Evolutionary conservation across 2,888 invertebrate species (phyloP).

Genomic region (Drosophila mettleri): DNA sequence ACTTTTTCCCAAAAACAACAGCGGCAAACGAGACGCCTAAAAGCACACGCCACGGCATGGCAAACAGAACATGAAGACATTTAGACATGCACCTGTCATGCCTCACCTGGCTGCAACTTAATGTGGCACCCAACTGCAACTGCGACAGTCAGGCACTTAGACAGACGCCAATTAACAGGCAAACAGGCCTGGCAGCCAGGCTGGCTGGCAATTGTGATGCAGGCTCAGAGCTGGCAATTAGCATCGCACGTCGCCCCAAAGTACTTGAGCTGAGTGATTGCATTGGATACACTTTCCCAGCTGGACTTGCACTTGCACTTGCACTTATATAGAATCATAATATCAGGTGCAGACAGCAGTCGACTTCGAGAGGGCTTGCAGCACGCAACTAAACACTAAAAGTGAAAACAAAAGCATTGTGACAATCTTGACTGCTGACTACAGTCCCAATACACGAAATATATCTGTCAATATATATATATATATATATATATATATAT

Average conservation of each 20-base stretch:
- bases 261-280: slow-evolving; percentile 38
- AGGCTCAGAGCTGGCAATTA: slow-evolving; percentile 50
- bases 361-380: slow-evolving; percentile 39
- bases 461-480: neutral
- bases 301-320: slow-evolving; percentile 7
- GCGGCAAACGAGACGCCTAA: neutral
- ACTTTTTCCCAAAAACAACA: slow-evolving; percentile 4
- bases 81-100: slow-evolving; percentile 11
- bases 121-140: slow-evolving; percentile 20
- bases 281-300: slow-evolving; percentile 69
- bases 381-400: slow-evolving; percentile 40
- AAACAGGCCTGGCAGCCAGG: neutral
- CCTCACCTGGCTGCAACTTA: slow-evolving; percentile 17
- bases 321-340: slow-evolving; percentile 61
- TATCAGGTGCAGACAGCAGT: slow-evolving; percentile 59
- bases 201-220: slow-evolving; percentile 32
- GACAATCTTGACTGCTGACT: slow-evolving; percentile 4
- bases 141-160: slow-evolving; percentile 5
- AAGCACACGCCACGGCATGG: neutral
- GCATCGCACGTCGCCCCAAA: slow-evolving; percentile 61
- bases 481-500: neutral
- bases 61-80: neutral
- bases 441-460: neutral
- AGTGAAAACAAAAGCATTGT: slow-evolving; percentile 53
- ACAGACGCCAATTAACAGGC: slow-evolving; percentile 26